A percentile compares a stretch with the other conserved stretches of the same genome.
phyloP scores from a whole-genome alignment of 2,888 invertebrate genomes.

The Cataglyphis rosenhaueri region DNA sequence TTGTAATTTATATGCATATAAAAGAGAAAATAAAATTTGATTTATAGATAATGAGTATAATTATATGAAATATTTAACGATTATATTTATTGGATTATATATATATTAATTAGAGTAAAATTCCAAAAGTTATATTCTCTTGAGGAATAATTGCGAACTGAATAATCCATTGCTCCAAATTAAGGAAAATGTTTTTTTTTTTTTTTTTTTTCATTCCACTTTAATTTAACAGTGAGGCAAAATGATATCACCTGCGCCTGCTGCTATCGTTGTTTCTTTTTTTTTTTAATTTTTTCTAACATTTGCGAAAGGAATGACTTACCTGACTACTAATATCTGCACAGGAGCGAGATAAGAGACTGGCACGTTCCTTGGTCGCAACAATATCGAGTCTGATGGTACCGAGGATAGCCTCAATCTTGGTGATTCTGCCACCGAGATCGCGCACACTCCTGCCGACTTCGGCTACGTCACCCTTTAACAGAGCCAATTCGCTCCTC shows the following conservation, averaged over 20 bases:
- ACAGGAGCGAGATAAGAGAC: conserved; percentile 85
- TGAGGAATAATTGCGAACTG: background rate
- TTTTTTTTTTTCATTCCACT: background rate
- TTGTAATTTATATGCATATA: background rate
- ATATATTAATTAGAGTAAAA: background rate
- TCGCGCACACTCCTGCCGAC: conserved; percentile 82
- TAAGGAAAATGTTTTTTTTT: background rate
- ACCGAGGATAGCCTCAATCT: conserved; percentile 80
- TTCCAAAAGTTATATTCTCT: background rate
- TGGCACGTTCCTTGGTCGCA: conserved; percentile 81
- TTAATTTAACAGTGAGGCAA: background rate
- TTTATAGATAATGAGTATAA: background rate
- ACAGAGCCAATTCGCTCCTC: conserved; percentile 86
- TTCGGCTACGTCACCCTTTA: conserved; percentile 85
- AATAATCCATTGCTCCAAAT: background rate
- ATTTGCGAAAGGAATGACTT: conserved; percentile 66
- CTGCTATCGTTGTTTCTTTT: background rate
- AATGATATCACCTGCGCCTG: background rate
- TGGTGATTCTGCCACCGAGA: conserved; percentile 80
- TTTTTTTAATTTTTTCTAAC: conserved; percentile 9
- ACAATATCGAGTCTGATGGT: conserved; percentile 81
- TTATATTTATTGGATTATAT: background rate
- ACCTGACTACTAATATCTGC: conserved; percentile 87
- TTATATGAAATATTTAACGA: conserved; percentile 17
- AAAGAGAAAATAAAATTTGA: conserved; percentile 2